A percentile compares a stretch with the other conserved stretches of the same genome.
phyloP scores from a whole-genome alignment of 2,797 vertebrate species.

The Premnoplex brunnescens region DNA sequence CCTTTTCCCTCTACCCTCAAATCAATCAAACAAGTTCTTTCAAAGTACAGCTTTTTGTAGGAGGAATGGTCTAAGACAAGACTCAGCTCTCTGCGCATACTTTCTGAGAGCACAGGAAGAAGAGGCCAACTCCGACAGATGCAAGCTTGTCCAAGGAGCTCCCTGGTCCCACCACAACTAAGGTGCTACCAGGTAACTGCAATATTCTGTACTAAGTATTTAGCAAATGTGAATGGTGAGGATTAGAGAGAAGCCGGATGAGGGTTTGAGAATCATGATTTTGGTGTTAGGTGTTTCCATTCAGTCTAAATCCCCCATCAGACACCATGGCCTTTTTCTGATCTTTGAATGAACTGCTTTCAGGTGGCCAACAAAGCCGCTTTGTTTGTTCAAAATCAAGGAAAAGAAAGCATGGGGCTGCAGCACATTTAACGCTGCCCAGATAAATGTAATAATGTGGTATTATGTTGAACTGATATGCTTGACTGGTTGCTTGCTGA shows the following conservation, averaged over 20 bases:
- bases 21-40: neutral
- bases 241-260: neutral
- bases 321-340: neutral
- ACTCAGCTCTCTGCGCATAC: neutral
- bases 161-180: neutral
- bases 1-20: neutral
- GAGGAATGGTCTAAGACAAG: neutral
- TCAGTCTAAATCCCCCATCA: neutral
- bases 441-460: slow-evolving; percentile 48
- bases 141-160: neutral
- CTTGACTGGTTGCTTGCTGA: neutral
- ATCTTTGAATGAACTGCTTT: slow-evolving; percentile 2
- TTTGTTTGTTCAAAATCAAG: neutral
- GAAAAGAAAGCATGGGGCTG: neutral
- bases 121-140: neutral
- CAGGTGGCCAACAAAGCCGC: neutral
- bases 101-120: neutral
- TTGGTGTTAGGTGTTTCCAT: neutral
- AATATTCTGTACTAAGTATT: neutral
- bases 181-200: neutral
- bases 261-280: neutral
- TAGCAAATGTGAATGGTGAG: neutral
- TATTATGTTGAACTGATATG: slow-evolving; percentile 25
- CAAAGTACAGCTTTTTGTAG: neutral
- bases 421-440: neutral